These are phyloP conservation scores for Regulus satrapa DNA, from an alignment of 2,113 vertebrate species.

Conservation along the genomic window DNA sequence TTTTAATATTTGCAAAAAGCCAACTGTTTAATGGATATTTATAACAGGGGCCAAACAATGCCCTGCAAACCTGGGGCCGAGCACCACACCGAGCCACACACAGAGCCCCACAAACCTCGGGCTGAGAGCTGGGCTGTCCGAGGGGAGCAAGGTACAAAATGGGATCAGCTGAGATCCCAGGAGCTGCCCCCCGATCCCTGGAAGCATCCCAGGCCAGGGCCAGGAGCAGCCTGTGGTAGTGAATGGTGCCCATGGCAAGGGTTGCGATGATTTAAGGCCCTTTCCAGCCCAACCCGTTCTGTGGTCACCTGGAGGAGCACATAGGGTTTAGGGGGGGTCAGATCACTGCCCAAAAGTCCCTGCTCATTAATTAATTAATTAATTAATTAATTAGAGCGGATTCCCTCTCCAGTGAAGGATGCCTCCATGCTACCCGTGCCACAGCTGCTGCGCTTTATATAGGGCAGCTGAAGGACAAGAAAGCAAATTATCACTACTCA, in stretches of 20 bases:
- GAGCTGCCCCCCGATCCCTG: background rate
- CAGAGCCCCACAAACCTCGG: too few species aligned
- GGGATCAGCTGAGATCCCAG: background rate
- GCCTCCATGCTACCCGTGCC: accelerated
- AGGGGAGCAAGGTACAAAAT: accelerated
- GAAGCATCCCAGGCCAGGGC: background rate
- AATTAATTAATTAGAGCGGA: background rate
- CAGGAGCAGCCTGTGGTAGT: accelerated
- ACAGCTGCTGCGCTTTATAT: background rate
- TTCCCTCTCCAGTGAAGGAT: background rate
- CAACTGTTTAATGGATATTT: too few species aligned
- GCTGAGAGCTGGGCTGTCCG: too few species aligned
- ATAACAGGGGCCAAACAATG: too few species aligned
- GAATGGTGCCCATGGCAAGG: background rate
- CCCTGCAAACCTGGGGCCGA: too few species aligned
- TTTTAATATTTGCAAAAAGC: too few species aligned
- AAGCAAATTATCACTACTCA: background rate
- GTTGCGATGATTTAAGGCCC: background rate
- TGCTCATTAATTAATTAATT: background rate
- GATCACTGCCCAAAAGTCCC: background rate
- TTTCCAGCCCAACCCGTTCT: background rate
- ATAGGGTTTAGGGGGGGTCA: accelerated
- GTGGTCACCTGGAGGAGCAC: too few species aligned
- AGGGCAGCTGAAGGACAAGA: background rate
- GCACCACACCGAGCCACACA: too few species aligned